Conservation (phyloP, 1,140 invertebrate genomes). For the Bilobella aurantiaca region DNA sequence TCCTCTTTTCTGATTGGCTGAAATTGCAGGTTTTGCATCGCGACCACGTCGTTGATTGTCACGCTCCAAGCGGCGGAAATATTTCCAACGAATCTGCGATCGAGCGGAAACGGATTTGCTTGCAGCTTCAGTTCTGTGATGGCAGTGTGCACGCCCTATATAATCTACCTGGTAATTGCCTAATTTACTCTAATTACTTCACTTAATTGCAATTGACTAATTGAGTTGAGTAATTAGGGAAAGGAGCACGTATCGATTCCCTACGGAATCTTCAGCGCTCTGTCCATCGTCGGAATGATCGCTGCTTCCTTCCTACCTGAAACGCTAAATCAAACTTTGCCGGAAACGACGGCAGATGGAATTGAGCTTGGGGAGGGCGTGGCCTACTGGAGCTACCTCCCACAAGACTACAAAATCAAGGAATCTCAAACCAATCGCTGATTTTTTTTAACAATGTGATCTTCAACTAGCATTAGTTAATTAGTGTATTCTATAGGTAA, state of each 20-base stretch:
- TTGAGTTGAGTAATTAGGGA: slow-evolving; percentile 2
- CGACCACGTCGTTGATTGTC: slow-evolving; percentile 5
- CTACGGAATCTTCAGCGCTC: slow-evolving; percentile 32
- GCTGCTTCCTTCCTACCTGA: slow-evolving; percentile 37
- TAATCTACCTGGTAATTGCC: slow-evolving; percentile 43
- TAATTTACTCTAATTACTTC: background rate
- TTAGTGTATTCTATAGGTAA: too few relatives aligned
- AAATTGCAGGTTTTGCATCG: background rate
- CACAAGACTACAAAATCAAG: slow-evolving; percentile 2
- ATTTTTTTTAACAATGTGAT: too few relatives aligned
- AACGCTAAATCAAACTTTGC: slow-evolving; percentile 37
- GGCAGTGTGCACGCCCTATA: slow-evolving; percentile 42
- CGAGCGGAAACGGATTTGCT: slow-evolving; percentile 52
- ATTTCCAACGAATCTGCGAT: slow-evolving; percentile 54
- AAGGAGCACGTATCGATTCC: slow-evolving; percentile 25
- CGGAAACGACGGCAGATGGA: slow-evolving; percentile 39
- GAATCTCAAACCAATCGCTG: too few relatives aligned
- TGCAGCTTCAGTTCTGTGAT: slow-evolving; percentile 48
- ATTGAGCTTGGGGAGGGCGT: slow-evolving; percentile 38
- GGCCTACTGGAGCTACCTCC: slow-evolving; percentile 34
- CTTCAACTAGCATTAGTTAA: too few relatives aligned
- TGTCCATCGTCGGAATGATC: slow-evolving; percentile 33
- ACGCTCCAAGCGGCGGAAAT: slow-evolving; percentile 51
- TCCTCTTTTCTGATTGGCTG: background rate
- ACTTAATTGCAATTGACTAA: background rate